phyloP scores from a whole-genome alignment of 2,797 vertebrate species.

The Clamator glandarius region DNA sequence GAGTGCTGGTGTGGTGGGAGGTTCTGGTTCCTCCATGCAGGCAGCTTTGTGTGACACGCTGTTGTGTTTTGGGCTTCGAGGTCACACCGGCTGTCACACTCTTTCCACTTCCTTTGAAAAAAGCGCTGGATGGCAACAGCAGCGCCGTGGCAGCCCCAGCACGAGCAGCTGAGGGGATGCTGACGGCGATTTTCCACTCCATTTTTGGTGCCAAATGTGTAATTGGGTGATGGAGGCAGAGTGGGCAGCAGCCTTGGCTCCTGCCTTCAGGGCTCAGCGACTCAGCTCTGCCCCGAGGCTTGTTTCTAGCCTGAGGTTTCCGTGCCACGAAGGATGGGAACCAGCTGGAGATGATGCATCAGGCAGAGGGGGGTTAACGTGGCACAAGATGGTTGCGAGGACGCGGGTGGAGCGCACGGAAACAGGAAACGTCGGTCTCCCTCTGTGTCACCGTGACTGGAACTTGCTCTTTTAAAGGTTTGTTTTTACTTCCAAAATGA shows the following conservation, averaged over 20 bases:
- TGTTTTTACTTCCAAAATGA: conserved; percentile 23
- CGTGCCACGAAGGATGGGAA: background rate
- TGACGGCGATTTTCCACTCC: conserved; percentile 55
- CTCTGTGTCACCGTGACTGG: conserved; percentile 25
- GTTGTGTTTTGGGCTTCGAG: background rate
- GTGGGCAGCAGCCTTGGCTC: background rate
- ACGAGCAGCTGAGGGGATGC: background rate
- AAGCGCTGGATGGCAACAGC: background rate
- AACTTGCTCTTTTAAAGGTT: background rate
- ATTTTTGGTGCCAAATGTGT: conserved; percentile 32
- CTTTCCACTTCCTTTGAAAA: background rate
- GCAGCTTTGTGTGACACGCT: background rate
- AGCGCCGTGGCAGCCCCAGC: too few relatives aligned
- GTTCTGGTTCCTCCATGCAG: background rate
- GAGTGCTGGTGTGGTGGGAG: background rate
- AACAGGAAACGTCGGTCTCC: conserved; percentile 52
- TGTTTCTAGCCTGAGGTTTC: background rate
- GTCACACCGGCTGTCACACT: background rate
- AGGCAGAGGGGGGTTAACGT: background rate
- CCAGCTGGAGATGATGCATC: background rate
- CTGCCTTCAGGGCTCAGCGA: background rate
- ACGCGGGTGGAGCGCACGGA: conserved; percentile 34
- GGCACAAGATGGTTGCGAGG: conserved; percentile 18
- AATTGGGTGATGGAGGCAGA: background rate
- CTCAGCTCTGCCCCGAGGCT: background rate